Evolutionary conservation across 2,797 vertebrate species (phyloP), one percentile per base, ranked within the genome.

Genomic region (Dryobates pubescens): DNA sequence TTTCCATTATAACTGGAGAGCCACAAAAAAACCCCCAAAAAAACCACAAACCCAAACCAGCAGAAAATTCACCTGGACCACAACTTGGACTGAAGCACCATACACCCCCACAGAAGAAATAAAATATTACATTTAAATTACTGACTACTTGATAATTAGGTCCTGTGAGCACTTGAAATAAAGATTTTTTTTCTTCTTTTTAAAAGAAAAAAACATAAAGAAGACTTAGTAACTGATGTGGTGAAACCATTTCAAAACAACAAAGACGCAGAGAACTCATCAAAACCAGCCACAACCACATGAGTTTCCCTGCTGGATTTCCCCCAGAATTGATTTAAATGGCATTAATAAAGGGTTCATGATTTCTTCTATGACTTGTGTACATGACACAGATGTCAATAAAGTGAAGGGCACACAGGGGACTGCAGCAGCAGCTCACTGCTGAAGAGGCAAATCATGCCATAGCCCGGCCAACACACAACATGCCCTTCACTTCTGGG

Each of bases 401-500:
- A 30, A 15, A 41, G 24, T 0, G 15, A 38, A 72, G 36, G 41
- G 13, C 43, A 75, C 49, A 8, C 8, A 4, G 16, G 47, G 73
- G 38, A 24, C 9, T 78, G 2, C 47, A 10, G 51, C 8, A 84
- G 32, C 24, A 71, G 8, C 47, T 26, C 1, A 0, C 10, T 0
- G 1, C 6, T 61, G 73, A 12, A 7, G 2, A 17, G 49, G 62
- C 17, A 57, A 49, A 23, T 6, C 1, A 0, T 38, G 41, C 5
- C 30, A 4, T 0, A 23, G 30, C 9, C 20, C 43, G 12, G 58
- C 47, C 4, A 10, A 13, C 1, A 2, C 7, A 0, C 1, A 41
- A 24, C 1, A 0, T 32, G 27, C 11, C 56, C 65, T 30, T 17
- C 0, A 1, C 56, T 56, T 12, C 34, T 23, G 67, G 63, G 51